phyloP scores from a whole-genome alignment of 35 echinoderm and acorn worm genomes.

The Ophioderma brevispina region DNA sequence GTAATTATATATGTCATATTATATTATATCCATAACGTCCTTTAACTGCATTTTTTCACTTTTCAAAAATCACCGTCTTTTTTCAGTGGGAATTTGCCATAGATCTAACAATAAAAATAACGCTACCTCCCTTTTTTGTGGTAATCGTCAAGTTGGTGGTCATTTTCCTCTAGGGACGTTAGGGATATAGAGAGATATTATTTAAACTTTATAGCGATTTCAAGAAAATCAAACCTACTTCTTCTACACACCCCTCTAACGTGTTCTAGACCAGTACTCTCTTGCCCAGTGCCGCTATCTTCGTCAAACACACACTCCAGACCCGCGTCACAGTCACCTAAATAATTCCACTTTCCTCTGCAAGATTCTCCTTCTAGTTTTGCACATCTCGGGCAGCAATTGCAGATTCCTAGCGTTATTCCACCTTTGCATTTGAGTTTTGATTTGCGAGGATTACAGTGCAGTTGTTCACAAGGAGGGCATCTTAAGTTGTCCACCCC shows the following conservation, averaged over 20 bases:
- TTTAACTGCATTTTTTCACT: too few relatives aligned
- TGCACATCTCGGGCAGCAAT: slow-evolving; percentile 88
- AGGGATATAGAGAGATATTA: too few relatives aligned
- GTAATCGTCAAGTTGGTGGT: too few relatives aligned
- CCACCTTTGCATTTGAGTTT: slow-evolving; percentile 89
- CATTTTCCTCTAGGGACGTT: too few relatives aligned
- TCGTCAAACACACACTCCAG: slow-evolving; percentile 59
- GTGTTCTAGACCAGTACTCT: background rate
- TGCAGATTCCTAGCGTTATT: slow-evolving; percentile 78
- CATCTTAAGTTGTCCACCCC: slow-evolving; percentile 46
- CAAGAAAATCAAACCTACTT: slow-evolving; percentile 90
- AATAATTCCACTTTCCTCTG: slow-evolving; percentile 85
- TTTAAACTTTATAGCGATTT: too few relatives aligned
- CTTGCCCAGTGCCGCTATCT: background rate
- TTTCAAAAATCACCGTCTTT: too few relatives aligned
- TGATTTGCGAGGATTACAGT: slow-evolving; percentile 80
- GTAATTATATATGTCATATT: too few relatives aligned
- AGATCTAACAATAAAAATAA: too few relatives aligned
- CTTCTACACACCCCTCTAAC: slow-evolving; percentile 62
- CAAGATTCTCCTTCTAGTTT: slow-evolving; percentile 86
- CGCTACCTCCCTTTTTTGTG: too few relatives aligned
- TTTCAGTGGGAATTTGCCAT: too few relatives aligned
- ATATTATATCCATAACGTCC: too few relatives aligned
- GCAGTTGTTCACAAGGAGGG: slow-evolving; percentile 79
- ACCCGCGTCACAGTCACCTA: slow-evolving; percentile 81